phyloP scores from a whole-genome alignment of 2,888 invertebrate genomes.

The Ormia ochracea region DNA sequence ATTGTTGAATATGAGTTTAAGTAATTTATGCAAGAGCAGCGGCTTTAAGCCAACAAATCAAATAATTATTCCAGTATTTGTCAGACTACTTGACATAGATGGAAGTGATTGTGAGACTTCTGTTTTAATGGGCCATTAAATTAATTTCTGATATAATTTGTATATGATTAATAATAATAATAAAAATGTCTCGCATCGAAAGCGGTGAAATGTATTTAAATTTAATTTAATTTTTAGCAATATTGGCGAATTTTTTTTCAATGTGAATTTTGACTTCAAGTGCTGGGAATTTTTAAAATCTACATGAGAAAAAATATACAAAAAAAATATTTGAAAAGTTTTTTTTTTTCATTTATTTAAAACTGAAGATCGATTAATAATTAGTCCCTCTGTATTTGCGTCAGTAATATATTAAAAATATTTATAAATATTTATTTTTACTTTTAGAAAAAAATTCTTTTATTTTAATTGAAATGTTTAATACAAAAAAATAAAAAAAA shows the following conservation, averaged over 20 bases:
- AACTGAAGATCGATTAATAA: too few species aligned
- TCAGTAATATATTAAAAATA: too few species aligned
- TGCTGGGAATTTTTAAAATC: background rate
- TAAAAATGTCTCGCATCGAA: background rate
- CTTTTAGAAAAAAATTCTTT: too few species aligned
- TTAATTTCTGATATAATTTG: background rate
- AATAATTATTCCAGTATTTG: conserved; percentile 14
- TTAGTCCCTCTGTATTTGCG: too few species aligned
- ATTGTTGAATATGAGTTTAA: background rate
- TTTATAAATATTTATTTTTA: too few species aligned
- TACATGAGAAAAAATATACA: too few species aligned
- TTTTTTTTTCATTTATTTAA: too few species aligned
- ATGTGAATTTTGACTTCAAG: background rate
- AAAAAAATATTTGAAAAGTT: too few species aligned
- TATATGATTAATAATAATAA: background rate
- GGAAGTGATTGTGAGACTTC: conserved; percentile 29
- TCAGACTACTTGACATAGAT: background rate
- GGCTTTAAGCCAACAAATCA: conserved; percentile 14
- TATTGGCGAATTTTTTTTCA: background rate
- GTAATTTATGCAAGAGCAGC: conserved; percentile 3
- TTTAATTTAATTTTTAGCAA: background rate
- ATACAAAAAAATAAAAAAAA: too few species aligned
- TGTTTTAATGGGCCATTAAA: conserved; percentile 5
- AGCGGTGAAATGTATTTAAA: background rate
- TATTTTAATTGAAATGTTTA: too few species aligned